Percentiles rank a stretch among this genome's conserved stretches.
Evolutionary conservation across 2,888 invertebrate genomes (phyloP).

Genomic region (Anoplius nigerrimus): DNA sequence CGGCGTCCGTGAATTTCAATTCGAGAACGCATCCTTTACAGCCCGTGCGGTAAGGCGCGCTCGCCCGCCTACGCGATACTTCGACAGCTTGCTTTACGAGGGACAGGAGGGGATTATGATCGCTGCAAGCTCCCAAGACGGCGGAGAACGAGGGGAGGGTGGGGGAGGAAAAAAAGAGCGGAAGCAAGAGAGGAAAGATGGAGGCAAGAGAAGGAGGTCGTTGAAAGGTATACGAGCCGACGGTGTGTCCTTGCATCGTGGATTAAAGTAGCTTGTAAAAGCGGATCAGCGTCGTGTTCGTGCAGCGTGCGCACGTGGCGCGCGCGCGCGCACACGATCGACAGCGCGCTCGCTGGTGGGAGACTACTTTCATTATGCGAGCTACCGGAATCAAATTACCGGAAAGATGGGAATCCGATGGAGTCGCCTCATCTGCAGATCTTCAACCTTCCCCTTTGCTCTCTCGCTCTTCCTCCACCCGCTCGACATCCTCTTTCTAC

Average conservation of each 20-base stretch:
- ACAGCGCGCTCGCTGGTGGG: neutral
- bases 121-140: conserved; percentile 19
- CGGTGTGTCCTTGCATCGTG: conserved; percentile 32
- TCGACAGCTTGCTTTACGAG: neutral
- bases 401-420: conserved; percentile 29
- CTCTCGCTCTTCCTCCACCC: neutral
- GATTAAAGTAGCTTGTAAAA: conserved; percentile 53
- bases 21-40: neutral
- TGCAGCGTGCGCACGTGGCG: neutral
- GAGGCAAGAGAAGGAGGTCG: neutral
- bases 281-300: conserved; percentile 22
- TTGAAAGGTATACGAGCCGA: neutral
- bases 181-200: neutral
- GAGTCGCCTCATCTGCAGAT: conserved; percentile 1
- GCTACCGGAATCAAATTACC: conserved; percentile 36
- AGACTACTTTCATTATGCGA: conserved; percentile 29
- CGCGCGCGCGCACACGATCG: neutral
- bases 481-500: too few relatives aligned
- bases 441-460: neutral
- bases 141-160: neutral
- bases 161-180: neutral
- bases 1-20: neutral
- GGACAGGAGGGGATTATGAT: conserved; percentile 34
- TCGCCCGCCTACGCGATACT: neutral
- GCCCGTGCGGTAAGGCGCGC: neutral